phyloP scores from a whole-genome alignment of 2,888 invertebrate genomes.

The Acleris holmiana region DNA sequence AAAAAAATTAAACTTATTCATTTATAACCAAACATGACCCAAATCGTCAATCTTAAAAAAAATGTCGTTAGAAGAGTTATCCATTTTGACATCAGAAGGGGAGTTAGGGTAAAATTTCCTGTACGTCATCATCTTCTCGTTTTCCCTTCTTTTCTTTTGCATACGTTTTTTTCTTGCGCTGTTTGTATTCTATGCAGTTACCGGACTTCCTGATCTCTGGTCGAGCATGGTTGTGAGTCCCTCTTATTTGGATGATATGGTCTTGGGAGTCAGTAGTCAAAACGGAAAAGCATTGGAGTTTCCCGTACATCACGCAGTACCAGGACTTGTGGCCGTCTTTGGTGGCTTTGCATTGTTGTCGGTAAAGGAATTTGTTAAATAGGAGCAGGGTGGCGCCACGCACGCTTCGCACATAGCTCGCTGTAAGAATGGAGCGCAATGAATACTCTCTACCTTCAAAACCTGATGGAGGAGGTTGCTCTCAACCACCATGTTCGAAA shows the following conservation, averaged over 20 bases:
- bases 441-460: neutral
- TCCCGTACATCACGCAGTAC: conserved; percentile 59
- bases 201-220: conserved; percentile 51
- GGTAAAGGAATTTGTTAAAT: conserved; percentile 49
- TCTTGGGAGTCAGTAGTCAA: conserved; percentile 52
- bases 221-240: conserved; percentile 51
- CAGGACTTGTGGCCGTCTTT: conserved; percentile 53
- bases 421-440: conserved; percentile 44
- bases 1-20: too few relatives aligned
- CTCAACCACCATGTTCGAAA: neutral
- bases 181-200: conserved; percentile 46
- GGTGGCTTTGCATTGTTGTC: conserved; percentile 52
- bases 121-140: conserved; percentile 16
- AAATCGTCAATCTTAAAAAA: too few relatives aligned
- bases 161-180: conserved; percentile 23
- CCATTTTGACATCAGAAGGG: too few relatives aligned
- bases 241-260: conserved; percentile 53
- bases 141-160: conserved; percentile 3
- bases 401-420: conserved; percentile 51
- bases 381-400: conserved; percentile 55
- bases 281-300: conserved; percentile 49
- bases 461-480: neutral
- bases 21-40: too few relatives aligned
- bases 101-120: conserved; percentile 31
- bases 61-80: too few relatives aligned